These are phyloP conservation scores for Plotosus lineatus DNA, from an alignment of 2,113 vertebrate species.

Conservation along the genomic window DNA sequence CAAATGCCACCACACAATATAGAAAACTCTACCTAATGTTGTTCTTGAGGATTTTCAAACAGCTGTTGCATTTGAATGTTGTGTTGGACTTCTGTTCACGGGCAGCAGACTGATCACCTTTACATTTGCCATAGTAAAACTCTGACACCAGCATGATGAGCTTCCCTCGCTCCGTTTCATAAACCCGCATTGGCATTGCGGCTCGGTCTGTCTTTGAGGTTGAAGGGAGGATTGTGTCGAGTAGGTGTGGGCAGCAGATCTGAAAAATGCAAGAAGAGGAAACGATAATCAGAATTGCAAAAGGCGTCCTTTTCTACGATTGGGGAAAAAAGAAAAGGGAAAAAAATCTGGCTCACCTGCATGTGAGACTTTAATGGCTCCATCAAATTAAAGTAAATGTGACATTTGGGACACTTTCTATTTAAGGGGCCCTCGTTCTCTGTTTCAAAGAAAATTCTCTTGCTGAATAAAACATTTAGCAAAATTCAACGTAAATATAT, in stretches of 20 bases:
- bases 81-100: constrained; percentile 81
- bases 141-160: constrained; percentile 96
- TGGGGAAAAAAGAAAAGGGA: not conserved
- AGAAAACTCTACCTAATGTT: constrained; percentile 84
- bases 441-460: constrained; percentile 56
- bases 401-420: constrained; percentile 88
- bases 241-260: constrained; percentile 76
- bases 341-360: constrained; percentile 72
- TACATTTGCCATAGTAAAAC: constrained; percentile 92
- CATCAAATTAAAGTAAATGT: constrained; percentile 82
- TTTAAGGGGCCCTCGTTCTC: constrained; percentile 83
- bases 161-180: constrained; percentile 83
- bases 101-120: constrained; percentile 77
- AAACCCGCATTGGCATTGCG: constrained; percentile 51
- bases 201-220: constrained; percentile 60
- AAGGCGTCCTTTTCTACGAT: not conserved
- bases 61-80: constrained; percentile 96
- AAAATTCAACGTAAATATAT: not conserved
- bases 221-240: constrained; percentile 69
- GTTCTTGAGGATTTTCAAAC: constrained; percentile 95
- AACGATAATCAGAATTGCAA: not conserved
- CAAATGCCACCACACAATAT: not conserved
- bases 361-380: constrained; percentile 85
- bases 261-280: not conserved
- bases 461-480: not conserved